Base-by-base conservation (phyloP, 2,888 invertebrate genomes). In the Toxonevra muliebris region DNA sequence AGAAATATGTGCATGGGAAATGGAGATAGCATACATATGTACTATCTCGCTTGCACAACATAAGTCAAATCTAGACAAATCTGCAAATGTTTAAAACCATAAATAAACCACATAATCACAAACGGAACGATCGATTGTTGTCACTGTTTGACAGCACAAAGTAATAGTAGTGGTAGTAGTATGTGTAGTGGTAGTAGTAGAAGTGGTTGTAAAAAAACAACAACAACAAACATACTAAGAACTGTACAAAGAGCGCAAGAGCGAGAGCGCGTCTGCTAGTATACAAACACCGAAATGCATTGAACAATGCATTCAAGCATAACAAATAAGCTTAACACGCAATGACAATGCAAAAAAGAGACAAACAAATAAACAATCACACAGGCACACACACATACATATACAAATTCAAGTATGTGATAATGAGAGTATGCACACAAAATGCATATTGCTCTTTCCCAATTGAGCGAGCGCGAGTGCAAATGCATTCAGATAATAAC, bases 81-180 rank as follows among this genome's bases (percentile, higher is more conserved):
- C 81, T 81, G 80, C 80, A 81, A 80, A 81, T 81, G 81, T 81
- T 79, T 79, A 77, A 80, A 76, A 72, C 81, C 82, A 81, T 81
- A 81, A 81, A 81, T 81, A 81, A 81, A 81, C 82, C 82, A 79
- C 82, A 80, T 81, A 81, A 81, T 82, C 82, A 79, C 81, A 81
- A 81, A 80, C 82, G 82, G 80, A 82, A 82, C 81, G 82, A 82
- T 81, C 81, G 82, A 81, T 81, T 81, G 81, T 81, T 81, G 81
- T 81, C 81, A 81, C 82, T 81, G 79, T 77, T 80, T 81, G 81
- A 81, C 81, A 80, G 79, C 76, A 76, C 50, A 61, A 59, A 57
- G 69, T 72, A 69, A 69, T 69, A 70, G 30, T 30, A 2, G 66
- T 66, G 64, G 63, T 59, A 65, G 61, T 15, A 61, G 55, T 55